Conservation (phyloP, 1,140 invertebrate genomes). For the Diabrotica virgifera region DNA sequence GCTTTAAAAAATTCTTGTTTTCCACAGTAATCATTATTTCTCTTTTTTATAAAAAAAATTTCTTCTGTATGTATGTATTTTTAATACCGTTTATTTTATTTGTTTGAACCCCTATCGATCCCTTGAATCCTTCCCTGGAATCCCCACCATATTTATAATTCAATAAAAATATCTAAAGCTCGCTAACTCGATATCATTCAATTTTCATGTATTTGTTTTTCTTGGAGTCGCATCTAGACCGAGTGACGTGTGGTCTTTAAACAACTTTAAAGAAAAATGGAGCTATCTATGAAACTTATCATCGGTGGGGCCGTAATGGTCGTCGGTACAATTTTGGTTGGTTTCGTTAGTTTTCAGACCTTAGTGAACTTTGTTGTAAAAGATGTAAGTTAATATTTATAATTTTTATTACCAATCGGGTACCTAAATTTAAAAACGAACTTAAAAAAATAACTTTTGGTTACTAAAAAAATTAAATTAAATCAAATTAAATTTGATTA, state of each 20-base stretch:
- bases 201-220: constrained; percentile 18
- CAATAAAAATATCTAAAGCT: constrained; percentile 5
- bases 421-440: too few relatives aligned
- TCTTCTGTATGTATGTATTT: too few relatives aligned
- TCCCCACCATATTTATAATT: constrained; percentile 4
- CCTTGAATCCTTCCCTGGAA: background rate
- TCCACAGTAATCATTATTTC: too few relatives aligned
- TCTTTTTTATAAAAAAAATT: too few relatives aligned
- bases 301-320: constrained; percentile 4
- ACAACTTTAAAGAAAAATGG: constrained; percentile 1
- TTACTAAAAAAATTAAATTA: too few relatives aligned
- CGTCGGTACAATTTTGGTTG: constrained; percentile 13
- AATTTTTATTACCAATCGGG: too few relatives aligned
- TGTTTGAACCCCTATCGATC: too few relatives aligned
- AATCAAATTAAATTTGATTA: too few relatives aligned
- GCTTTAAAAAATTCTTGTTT: too few relatives aligned
- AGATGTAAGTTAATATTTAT: constrained; percentile 30
- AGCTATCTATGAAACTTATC: background rate
- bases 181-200: background rate
- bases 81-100: too few relatives aligned
- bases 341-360: constrained; percentile 22
- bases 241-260: constrained; percentile 5
- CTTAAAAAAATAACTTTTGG: too few relatives aligned
- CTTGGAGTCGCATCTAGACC: too few relatives aligned
- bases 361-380: constrained; percentile 26